Percentiles rank a stretch among this genome's conserved stretches.
These are phyloP conservation scores for Drosophila simulans DNA, from an alignment of 1,140 invertebrate genomes.

Conservation along the genomic window DNA sequence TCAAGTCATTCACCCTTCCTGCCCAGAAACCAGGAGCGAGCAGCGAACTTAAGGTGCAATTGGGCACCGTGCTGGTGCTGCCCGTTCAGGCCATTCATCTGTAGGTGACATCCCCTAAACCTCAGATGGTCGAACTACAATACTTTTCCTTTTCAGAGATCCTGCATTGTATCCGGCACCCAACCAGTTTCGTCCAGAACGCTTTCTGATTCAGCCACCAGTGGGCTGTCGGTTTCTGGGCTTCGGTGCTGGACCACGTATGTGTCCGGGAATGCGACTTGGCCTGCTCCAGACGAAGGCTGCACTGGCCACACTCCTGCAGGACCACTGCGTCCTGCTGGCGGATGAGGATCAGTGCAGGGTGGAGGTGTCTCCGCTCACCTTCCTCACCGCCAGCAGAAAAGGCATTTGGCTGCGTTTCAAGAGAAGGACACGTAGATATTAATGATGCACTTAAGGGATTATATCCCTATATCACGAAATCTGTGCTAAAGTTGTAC, in stretches of 20 bases:
- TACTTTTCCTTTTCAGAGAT: conserved; percentile 81
- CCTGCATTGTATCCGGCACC: conserved; percentile 87
- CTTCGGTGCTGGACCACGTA: conserved; percentile 90
- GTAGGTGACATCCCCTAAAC: conserved; percentile 23
- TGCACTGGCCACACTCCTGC: conserved; percentile 73
- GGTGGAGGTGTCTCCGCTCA: conserved; percentile 51
- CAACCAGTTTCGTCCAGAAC: conserved; percentile 86
- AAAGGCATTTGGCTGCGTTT: conserved; percentile 59
- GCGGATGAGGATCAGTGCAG: not conserved
- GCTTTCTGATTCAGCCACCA: conserved; percentile 86
- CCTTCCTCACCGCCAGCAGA: conserved; percentile 53
- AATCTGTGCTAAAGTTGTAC: too few species aligned
- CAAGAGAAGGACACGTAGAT: not conserved
- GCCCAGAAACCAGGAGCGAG: conserved; percentile 9
- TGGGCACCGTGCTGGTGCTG: conserved; percentile 50
- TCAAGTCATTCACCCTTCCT: conserved; percentile 47
- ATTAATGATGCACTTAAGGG: not conserved
- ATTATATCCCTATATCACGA: too few species aligned
- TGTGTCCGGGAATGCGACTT: conserved; percentile 88
- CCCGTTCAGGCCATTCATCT: conserved; percentile 67
- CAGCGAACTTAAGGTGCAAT: not conserved
- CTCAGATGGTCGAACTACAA: not conserved
- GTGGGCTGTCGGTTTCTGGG: conserved; percentile 87
- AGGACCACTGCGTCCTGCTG: conserved; percentile 35
- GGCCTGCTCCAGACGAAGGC: conserved; percentile 85